Evolutionary conservation across 2,797 vertebrate species (phyloP).

Genomic region (Pipistrellus kuhlii): DNA sequence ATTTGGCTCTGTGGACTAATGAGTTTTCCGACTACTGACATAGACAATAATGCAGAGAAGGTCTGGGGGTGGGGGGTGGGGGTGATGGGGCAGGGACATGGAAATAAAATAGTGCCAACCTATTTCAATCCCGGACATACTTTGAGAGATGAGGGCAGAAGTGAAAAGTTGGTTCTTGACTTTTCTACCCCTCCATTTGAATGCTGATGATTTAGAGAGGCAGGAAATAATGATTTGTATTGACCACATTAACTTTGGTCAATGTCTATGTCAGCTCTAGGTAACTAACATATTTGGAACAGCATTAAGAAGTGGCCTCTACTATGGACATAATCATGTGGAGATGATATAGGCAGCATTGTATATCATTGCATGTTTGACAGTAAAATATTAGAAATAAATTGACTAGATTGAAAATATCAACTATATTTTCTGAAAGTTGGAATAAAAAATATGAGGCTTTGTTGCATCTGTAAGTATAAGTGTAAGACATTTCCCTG

Average conservation of each 20-base stretch:
- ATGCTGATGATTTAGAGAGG: background rate
- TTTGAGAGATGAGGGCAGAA: background rate
- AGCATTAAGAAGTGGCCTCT: fast-evolving
- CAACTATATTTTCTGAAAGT: background rate
- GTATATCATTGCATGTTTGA: background rate
- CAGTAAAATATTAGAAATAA: background rate
- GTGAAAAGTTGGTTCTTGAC: background rate
- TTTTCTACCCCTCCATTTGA: background rate
- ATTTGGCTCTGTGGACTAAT: too few species aligned
- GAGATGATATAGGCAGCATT: background rate
- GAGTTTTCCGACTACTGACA: too few species aligned
- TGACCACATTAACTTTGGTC: background rate
- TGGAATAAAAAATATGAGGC: background rate
- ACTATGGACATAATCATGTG: fast-evolving
- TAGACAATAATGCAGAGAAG: too few species aligned
- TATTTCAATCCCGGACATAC: background rate
- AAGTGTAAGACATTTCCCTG: background rate
- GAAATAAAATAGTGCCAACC: background rate
- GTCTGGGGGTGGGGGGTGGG: too few species aligned
- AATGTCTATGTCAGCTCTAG: fast-evolving
- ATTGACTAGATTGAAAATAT: background rate
- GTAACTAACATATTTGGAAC: background rate
- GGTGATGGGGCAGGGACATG: background rate
- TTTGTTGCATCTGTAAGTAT: background rate
- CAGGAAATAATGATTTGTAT: background rate